Conservation (phyloP, 1,140 invertebrate genomes). For the Drosophila subpulchrella region DNA sequence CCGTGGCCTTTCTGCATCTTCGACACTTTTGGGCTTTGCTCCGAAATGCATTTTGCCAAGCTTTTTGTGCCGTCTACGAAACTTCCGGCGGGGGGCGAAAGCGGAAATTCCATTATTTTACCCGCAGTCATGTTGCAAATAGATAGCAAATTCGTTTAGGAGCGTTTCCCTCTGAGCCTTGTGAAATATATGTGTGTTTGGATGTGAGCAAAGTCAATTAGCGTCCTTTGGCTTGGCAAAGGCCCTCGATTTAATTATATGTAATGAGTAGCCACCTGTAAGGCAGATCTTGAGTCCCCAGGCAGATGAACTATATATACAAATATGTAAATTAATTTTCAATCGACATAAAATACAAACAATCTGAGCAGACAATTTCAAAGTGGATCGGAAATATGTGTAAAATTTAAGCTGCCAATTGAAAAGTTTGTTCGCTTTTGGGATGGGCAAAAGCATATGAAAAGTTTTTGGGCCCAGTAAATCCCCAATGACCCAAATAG, state of each 20-base stretch:
- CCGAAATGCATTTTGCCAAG: constrained; percentile 40
- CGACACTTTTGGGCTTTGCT: constrained; percentile 41
- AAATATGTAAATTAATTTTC: background rate
- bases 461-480: constrained; percentile 27
- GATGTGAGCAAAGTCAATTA: constrained; percentile 31
- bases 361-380: constrained; percentile 8
- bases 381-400: constrained; percentile 18
- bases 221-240: background rate
- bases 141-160: constrained; percentile 45
- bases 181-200: constrained; percentile 7
- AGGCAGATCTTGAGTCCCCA: background rate
- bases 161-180: constrained; percentile 27
- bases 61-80: constrained; percentile 35
- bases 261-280: constrained; percentile 19
- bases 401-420: constrained; percentile 27
- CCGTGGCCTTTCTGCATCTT: constrained; percentile 43
- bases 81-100: background rate
- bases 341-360: constrained; percentile 17
- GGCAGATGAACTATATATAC: background rate
- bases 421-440: constrained; percentile 14
- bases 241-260: constrained; percentile 14
- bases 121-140: constrained; percentile 45
- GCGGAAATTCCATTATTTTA: constrained; percentile 45
- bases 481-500: constrained; percentile 39
- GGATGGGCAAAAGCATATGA: constrained; percentile 26